These are phyloP conservation scores for Catharus fuscescens DNA, from an alignment of 2,113 vertebrate genomes.

Conservation along the genomic window DNA sequence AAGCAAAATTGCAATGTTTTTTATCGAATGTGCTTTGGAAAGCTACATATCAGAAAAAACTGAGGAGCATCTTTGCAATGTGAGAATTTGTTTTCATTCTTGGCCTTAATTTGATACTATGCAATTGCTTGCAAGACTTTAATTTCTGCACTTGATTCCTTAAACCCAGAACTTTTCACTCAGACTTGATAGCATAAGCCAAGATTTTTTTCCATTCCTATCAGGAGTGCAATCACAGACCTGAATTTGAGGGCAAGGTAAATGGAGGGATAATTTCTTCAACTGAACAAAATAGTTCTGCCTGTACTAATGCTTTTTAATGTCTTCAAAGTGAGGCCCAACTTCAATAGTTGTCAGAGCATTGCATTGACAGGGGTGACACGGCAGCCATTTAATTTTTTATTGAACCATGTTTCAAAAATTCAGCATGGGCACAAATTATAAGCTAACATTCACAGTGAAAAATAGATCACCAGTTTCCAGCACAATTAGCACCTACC, in stretches of 20 bases:
- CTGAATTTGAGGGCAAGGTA: not conserved
- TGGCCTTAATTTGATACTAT: not conserved
- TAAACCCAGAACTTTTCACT: not conserved
- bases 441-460: not conserved
- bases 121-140: not conserved
- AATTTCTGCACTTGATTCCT: not conserved
- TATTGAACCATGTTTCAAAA: conserved; percentile 19
- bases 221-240: not conserved
- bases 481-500: not conserved
- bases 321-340: not conserved
- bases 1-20: not conserved
- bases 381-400: not conserved
- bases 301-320: not conserved
- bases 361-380: not conserved
- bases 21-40: not conserved
- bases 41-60: not conserved
- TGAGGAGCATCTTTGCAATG: not conserved
- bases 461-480: not conserved
- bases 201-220: not conserved
- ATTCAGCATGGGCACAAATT: not conserved
- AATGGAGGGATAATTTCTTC: not conserved
- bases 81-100: not conserved
- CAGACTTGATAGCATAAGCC: not conserved
- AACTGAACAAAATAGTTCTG: not conserved
- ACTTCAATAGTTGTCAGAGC: not conserved